phyloP scores from a whole-genome alignment of 2,113 vertebrate genomes.

The Carassius auratus region DNA sequence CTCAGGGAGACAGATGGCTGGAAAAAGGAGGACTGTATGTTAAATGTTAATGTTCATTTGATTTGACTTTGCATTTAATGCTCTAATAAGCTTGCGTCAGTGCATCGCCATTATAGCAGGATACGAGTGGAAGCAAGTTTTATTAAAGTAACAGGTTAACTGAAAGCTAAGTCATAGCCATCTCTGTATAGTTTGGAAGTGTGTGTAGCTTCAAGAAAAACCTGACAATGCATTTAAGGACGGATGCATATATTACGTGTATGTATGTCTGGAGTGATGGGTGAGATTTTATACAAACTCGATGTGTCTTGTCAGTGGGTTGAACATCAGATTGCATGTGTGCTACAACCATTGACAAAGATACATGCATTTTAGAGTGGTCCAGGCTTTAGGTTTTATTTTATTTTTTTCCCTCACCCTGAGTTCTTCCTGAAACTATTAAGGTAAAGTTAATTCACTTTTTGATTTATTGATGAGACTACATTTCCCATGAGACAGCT shows the following conservation, averaged over 20 bases:
- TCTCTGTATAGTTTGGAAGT: slow-evolving; percentile 19
- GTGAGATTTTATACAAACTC: slow-evolving; percentile 30
- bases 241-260: background rate
- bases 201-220: slow-evolving; percentile 21
- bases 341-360: slow-evolving; percentile 70
- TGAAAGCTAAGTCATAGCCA: background rate
- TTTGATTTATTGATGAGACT: slow-evolving; percentile 27
- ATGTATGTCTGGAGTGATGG: slow-evolving; percentile 25
- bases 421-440: slow-evolving; percentile 54
- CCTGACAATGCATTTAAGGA: slow-evolving; percentile 1
- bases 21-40: slow-evolving; percentile 11
- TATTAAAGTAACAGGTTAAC: background rate
- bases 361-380: slow-evolving; percentile 72
- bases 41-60: slow-evolving; percentile 21
- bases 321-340: slow-evolving; percentile 72
- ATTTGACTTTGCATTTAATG: slow-evolving; percentile 37
- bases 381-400: slow-evolving; percentile 62
- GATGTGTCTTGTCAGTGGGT: slow-evolving; percentile 61
- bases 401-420: slow-evolving; percentile 52
- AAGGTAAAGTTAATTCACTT: slow-evolving; percentile 25
- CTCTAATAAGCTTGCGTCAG: slow-evolving; percentile 30
- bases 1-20: slow-evolving; percentile 27
- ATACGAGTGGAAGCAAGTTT: background rate
- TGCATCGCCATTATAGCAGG: slow-evolving; percentile 23
- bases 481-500: slow-evolving; percentile 9